Percentiles rank a stretch among this genome's conserved stretches.
Evolutionary conservation across 2,797 vertebrate genomes (phyloP).

Genomic region (Acomys russatus): DNA sequence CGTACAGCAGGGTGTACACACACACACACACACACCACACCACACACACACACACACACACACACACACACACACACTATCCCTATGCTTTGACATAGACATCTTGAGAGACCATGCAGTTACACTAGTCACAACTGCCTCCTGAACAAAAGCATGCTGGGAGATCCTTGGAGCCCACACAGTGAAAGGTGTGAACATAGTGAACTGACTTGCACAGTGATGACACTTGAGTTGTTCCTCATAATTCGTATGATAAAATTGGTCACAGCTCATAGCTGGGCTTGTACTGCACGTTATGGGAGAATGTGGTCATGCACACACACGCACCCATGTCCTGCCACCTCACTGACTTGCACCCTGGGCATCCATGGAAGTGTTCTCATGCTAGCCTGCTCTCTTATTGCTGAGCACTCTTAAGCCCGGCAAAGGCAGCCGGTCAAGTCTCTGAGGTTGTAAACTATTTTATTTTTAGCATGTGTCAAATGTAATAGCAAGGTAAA

Average conservation of each 20-base stretch:
- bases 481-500: constrained; percentile 22
- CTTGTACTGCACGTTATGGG: fast-evolving
- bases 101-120: background rate
- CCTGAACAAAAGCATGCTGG: background rate
- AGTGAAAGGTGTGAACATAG: background rate
- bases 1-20: fast-evolving
- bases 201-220: no score
- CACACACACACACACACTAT: no score
- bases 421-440: background rate
- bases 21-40: no score
- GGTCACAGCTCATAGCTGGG: background rate
- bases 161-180: background rate
- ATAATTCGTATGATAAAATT: background rate
- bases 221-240: background rate
- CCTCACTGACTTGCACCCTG: background rate
- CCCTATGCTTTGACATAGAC: fast-evolving
- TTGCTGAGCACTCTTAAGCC: background rate
- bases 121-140: background rate
- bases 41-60: no score
- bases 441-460: background rate
- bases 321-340: background rate
- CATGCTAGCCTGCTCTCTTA: no score
- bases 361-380: background rate
- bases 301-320: background rate
- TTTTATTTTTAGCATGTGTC: constrained; percentile 56